These are phyloP conservation scores for Alligator sinensis DNA, from an alignment of 2,113 vertebrate species.

Conservation along the genomic window DNA sequence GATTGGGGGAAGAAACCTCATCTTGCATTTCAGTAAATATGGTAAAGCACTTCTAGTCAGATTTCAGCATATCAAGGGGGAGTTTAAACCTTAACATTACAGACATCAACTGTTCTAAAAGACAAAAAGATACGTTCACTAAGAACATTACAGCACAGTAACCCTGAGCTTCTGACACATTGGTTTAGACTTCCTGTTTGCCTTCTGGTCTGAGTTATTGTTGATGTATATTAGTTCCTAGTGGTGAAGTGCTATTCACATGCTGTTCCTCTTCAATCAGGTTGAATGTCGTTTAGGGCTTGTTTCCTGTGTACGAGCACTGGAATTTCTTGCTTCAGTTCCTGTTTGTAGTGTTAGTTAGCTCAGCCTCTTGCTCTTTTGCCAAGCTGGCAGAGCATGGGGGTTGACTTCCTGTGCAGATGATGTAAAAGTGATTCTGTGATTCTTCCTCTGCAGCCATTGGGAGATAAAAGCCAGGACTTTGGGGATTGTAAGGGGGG, in stretches of 20 bases:
- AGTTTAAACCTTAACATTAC: neutral
- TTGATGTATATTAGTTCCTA: neutral
- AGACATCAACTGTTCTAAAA: neutral
- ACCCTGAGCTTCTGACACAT: neutral
- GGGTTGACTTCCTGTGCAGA: constrained; percentile 75
- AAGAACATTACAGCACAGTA: neutral
- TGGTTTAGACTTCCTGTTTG: neutral
- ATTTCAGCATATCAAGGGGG: neutral
- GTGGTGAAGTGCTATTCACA: neutral
- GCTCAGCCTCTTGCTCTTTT: constrained; percentile 65
- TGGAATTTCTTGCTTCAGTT: constrained; percentile 67
- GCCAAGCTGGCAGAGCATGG: constrained; percentile 75
- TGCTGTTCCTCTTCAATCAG: fast-evolving
- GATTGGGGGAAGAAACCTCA: no score
- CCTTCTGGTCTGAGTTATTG: neutral
- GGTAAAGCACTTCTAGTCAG: neutral
- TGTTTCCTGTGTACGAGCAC: constrained; percentile 55
- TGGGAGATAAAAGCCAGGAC: constrained; percentile 85
- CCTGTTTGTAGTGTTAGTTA: constrained; percentile 53
- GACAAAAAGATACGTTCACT: neutral
- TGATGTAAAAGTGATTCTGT: constrained; percentile 76
- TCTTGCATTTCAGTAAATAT: no score
- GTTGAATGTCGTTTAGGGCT: neutral
- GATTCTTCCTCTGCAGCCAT: constrained; percentile 79
- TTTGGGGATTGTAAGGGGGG: constrained; percentile 81